phyloP scores from a whole-genome alignment of 2,113 vertebrate genomes.

The Callocephalon fimbriatum region DNA sequence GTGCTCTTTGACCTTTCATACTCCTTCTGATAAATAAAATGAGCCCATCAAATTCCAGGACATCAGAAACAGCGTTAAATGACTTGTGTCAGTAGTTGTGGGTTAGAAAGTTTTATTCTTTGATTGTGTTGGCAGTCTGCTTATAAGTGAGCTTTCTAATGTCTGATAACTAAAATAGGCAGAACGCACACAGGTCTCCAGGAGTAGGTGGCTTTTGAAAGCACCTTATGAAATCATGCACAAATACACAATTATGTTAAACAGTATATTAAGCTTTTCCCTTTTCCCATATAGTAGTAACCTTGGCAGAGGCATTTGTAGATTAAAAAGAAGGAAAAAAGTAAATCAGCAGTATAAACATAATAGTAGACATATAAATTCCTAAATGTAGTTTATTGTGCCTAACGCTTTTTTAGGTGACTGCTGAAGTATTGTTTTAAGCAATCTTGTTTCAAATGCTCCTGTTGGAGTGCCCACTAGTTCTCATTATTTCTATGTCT shows the following conservation, averaged over 20 bases:
- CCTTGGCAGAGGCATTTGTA: not conserved
- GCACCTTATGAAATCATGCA: not conserved
- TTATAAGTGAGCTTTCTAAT: not conserved
- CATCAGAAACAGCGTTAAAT: not conserved
- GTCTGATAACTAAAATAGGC: not conserved
- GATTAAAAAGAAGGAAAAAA: not conserved
- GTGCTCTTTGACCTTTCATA: not conserved
- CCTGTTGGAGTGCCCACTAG: not conserved
- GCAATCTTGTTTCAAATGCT: not conserved
- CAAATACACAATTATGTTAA: not conserved
- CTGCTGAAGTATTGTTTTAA: not conserved
- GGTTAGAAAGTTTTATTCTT: not conserved
- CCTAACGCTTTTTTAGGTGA: not conserved
- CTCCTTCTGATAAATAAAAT: not conserved
- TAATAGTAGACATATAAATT: not conserved
- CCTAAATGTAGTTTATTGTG: not conserved
- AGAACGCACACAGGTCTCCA: not conserved
- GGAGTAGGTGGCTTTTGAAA: not conserved
- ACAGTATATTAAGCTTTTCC: not conserved
- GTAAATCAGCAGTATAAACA: not conserved
- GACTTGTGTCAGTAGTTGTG: not conserved
- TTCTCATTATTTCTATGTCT: not conserved
- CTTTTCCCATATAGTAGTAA: not conserved
- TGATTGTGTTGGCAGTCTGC: not conserved
- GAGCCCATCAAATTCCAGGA: not conserved